These are phyloP conservation scores for Ryuthela nishihirai DNA, from an alignment of 2,888 invertebrate species.

Conservation along the genomic window DNA sequence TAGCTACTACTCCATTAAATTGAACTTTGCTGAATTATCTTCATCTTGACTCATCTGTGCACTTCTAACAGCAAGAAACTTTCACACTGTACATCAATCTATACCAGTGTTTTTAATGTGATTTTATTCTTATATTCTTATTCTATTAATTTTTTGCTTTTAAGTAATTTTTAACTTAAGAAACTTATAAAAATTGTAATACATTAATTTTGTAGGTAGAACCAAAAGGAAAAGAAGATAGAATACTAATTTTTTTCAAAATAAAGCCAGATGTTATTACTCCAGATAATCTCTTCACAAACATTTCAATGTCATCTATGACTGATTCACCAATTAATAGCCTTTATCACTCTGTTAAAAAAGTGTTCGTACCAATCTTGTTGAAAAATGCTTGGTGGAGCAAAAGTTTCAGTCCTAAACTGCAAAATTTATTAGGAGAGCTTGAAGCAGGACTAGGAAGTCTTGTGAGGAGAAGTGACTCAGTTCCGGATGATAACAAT, in stretches of 20 bases:
- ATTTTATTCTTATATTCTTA: not conserved
- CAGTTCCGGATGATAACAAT: constrained; percentile 16
- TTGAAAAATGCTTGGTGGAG: constrained; percentile 51
- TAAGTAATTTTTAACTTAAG: not conserved
- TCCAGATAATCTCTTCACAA: constrained; percentile 58
- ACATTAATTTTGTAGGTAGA: constrained; percentile 47
- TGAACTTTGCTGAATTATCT: too few relatives aligned
- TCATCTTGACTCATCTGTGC: too few relatives aligned
- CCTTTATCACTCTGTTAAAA: constrained; percentile 61
- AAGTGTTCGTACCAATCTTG: constrained; percentile 57
- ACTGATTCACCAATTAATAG: constrained; percentile 59
- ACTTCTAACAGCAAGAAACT: too few relatives aligned
- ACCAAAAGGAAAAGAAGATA: constrained; percentile 49
- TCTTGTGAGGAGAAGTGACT: constrained; percentile 44
- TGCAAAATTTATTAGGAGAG: constrained; percentile 54
- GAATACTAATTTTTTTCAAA: constrained; percentile 61
- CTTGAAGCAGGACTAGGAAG: constrained; percentile 54
- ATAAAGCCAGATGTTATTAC: constrained; percentile 58
- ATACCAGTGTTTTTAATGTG: not conserved
- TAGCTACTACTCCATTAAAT: too few relatives aligned
- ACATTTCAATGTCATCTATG: constrained; percentile 60
- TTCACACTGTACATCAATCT: too few relatives aligned
- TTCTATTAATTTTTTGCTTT: not conserved
- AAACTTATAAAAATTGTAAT: constrained; percentile 1
- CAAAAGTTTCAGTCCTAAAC: constrained; percentile 53